phyloP scores from a whole-genome alignment of 2,113 vertebrate genomes.

The Ovis canadensis region DNA sequence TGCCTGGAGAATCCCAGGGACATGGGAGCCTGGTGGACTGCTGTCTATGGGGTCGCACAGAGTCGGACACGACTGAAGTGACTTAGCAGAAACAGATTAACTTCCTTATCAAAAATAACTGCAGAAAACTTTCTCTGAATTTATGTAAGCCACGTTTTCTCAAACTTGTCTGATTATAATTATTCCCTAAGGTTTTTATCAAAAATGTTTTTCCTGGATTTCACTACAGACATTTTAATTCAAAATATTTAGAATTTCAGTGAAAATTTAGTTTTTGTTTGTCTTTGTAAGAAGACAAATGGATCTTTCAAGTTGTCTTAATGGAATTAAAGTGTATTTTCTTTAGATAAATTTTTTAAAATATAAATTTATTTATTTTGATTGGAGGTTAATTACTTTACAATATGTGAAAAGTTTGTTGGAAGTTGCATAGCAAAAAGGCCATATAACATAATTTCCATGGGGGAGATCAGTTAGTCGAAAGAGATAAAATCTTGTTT shows the following conservation, averaged over 20 bases:
- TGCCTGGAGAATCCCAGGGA: no score
- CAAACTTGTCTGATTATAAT: not conserved
- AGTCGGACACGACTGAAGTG: no score
- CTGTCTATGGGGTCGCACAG: no score
- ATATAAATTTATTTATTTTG: no score
- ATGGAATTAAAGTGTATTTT: not conserved
- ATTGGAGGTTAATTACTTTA: no score
- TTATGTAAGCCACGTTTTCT: not conserved
- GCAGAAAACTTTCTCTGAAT: not conserved
- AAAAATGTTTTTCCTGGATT: not conserved
- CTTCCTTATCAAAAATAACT: not conserved
- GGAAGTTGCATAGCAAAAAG: not conserved
- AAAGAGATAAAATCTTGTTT: not conserved
- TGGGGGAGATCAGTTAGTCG: not conserved
- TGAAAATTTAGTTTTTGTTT: not conserved
- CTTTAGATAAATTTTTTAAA: not conserved
- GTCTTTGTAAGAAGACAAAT: not conserved
- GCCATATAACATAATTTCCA: not conserved
- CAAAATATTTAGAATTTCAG: not conserved
- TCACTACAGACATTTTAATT: not conserved
- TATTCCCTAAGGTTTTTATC: not conserved
- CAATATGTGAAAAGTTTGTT: not conserved
- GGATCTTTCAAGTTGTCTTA: not conserved
- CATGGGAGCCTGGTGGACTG: no score
- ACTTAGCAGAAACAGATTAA: not conserved